Percentiles rank a stretch among this genome's conserved stretches.
Conservation (phyloP, 2,113 vertebrate species). For the Oenanthe melanoleuca region DNA sequence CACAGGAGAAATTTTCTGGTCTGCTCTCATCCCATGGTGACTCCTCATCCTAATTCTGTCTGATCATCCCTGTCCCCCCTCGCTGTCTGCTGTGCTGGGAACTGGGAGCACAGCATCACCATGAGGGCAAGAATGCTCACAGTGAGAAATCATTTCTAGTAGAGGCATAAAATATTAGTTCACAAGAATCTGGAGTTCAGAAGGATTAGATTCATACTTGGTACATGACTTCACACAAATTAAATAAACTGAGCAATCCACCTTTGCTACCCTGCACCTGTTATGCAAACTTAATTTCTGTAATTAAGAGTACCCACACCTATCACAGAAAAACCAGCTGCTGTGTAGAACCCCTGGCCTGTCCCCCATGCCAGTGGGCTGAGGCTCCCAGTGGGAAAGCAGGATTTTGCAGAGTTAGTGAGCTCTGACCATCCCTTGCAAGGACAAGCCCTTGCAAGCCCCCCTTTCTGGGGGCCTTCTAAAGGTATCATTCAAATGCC, state of each 20-base stretch:
- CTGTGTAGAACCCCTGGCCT: neutral
- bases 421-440: neutral
- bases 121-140: neutral
- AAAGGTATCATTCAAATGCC: neutral
- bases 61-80: neutral
- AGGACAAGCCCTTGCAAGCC: neutral
- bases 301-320: neutral
- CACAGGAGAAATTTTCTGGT: neutral
- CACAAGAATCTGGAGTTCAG: neutral
- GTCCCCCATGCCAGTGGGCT: accelerated
- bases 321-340: neutral
- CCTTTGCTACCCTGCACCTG: neutral
- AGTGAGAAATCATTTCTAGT: neutral
- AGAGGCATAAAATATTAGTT: neutral
- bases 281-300: neutral
- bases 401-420: neutral
- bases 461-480: neutral
- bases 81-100: neutral
- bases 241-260: neutral
- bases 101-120: neutral
- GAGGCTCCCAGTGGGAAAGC: neutral
- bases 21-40: accelerated
- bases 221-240: neutral
- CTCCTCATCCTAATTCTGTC: neutral
- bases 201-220: neutral